Conservation (phyloP, 2,797 vertebrate genomes). For the Meriones psammophilus region DNA sequence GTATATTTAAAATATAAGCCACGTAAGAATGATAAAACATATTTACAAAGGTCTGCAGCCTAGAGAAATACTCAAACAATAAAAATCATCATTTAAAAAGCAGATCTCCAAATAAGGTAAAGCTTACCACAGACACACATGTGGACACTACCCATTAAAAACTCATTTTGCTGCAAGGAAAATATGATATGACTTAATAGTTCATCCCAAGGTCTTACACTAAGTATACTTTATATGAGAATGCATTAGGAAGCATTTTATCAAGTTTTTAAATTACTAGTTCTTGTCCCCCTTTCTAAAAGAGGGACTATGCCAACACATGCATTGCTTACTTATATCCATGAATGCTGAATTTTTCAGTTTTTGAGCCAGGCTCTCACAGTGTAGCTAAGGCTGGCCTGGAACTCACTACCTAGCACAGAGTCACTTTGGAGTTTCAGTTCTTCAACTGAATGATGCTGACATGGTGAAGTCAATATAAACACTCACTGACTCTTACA, state of each 20-base stretch:
- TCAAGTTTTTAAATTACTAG: background rate
- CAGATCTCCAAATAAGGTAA: background rate
- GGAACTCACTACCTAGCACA: background rate
- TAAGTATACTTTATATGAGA: background rate
- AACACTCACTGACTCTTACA: constrained; percentile 16
- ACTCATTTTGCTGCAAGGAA: background rate
- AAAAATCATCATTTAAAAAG: background rate
- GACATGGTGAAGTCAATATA: background rate
- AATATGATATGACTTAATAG: background rate
- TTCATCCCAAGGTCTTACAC: background rate
- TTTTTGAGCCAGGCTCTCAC: background rate
- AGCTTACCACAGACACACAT: background rate
- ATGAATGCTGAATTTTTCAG: background rate
- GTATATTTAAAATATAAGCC: background rate
- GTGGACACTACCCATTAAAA: background rate
- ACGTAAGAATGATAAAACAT: background rate
- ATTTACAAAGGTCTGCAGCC: background rate
- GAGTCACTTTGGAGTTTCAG: background rate
- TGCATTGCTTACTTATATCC: background rate
- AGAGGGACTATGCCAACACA: background rate
- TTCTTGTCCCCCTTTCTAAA: background rate
- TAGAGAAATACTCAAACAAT: background rate
- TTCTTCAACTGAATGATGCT: background rate
- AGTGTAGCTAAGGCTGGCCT: background rate
- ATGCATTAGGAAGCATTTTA: background rate